Evolutionary conservation across 2,888 invertebrate genomes (phyloP).

Genomic region (Timandra comae): DNA sequence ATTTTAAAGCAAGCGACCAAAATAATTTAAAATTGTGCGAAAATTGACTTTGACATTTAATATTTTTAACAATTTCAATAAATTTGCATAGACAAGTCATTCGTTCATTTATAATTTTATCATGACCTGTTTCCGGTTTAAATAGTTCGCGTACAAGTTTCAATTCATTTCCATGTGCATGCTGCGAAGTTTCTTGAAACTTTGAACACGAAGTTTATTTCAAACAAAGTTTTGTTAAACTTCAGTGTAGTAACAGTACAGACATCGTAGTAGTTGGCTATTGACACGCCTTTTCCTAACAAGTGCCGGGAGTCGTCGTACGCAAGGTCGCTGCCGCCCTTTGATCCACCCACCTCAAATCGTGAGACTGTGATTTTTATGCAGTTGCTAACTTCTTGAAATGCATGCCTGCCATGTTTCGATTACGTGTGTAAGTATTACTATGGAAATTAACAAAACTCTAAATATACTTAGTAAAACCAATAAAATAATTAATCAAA

Average conservation of each 20-base stretch:
- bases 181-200: too few species aligned
- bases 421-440: too few species aligned
- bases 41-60: slow-evolving; percentile 11
- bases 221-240: slow-evolving; percentile 16
- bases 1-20: too few species aligned
- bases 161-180: neutral
- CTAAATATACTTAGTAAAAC: too few species aligned
- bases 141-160: too few species aligned
- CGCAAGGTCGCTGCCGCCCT: slow-evolving; percentile 74
- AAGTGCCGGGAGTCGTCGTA: slow-evolving; percentile 74
- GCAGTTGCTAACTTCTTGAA: slow-evolving; percentile 37
- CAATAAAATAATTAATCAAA: too few species aligned
- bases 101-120: slow-evolving; percentile 4
- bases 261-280: slow-evolving; percentile 55
- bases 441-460: too few species aligned
- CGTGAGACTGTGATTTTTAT: slow-evolving; percentile 66
- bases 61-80: neutral
- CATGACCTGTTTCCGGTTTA: too few species aligned
- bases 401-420: too few species aligned
- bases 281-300: slow-evolving; percentile 77
- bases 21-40: slow-evolving; percentile 3
- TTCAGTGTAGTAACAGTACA: slow-evolving; percentile 37
- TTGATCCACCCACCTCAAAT: slow-evolving; percentile 76
- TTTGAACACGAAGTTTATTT: slow-evolving; percentile 7
- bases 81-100: slow-evolving; percentile 1